phyloP scores from a whole-genome alignment of 2,113 vertebrate genomes.

The Trogon surrucura region DNA sequence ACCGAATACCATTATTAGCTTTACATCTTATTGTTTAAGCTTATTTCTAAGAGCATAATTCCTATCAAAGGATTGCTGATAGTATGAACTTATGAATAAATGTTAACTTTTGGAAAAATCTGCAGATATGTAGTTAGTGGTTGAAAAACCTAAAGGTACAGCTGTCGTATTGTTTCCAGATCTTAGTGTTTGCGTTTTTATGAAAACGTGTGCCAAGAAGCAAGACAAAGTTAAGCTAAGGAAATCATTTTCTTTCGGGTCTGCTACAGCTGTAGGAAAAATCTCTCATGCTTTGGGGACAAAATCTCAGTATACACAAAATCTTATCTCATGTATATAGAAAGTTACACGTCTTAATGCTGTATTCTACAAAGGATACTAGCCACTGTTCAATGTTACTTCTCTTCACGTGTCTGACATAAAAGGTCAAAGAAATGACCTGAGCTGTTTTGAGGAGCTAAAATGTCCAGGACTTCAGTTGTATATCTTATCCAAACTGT shows the following conservation, averaged over 20 bases:
- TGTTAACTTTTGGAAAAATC: conserved; percentile 65
- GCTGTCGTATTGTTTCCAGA: neutral
- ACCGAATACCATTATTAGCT: conserved; percentile 37
- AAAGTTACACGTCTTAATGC: neutral
- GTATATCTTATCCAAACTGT: neutral
- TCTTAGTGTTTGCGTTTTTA: neutral
- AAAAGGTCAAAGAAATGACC: neutral
- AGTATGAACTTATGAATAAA: conserved; percentile 65
- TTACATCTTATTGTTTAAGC: conserved; percentile 53
- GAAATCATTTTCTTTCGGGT: neutral
- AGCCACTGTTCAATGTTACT: fast-evolving
- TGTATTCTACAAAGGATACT: neutral
- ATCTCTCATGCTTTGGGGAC: neutral
- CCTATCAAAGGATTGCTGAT: conserved; percentile 27
- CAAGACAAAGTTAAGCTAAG: neutral
- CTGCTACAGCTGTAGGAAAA: neutral
- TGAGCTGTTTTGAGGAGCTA: neutral
- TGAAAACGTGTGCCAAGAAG: neutral
- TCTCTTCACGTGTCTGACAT: neutral
- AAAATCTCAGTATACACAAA: neutral
- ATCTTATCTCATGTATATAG: fast-evolving
- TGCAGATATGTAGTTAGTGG: conserved; percentile 39
- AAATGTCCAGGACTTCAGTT: neutral
- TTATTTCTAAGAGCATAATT: conserved; percentile 47
- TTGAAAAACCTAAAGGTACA: neutral